Evolutionary conservation across 2,888 invertebrate genomes (phyloP).

Genomic region (Eupithecia inturbata): DNA sequence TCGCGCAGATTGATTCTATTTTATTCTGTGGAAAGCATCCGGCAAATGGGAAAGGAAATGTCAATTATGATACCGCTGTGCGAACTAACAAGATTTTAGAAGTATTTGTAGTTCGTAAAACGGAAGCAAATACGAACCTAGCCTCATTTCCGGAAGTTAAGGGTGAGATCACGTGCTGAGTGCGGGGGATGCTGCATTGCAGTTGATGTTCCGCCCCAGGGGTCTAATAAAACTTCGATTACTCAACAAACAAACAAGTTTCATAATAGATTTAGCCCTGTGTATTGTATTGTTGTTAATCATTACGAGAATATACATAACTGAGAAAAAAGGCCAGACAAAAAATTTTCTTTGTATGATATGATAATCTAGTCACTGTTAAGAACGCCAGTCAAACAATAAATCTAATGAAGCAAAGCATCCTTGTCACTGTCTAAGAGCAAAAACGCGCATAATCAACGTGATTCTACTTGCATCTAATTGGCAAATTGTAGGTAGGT

Average conservation of each 20-base stretch:
- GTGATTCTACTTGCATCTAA: background rate
- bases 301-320: background rate
- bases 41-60: slow-evolving; percentile 8
- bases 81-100: slow-evolving; percentile 37
- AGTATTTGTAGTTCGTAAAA: slow-evolving; percentile 16
- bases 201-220: slow-evolving; percentile 28
- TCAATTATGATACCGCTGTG: slow-evolving; percentile 36
- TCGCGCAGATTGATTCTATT: background rate
- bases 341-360: slow-evolving; percentile 2
- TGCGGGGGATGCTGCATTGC: slow-evolving; percentile 11
- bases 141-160: slow-evolving; percentile 39
- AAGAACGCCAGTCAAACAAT: background rate
- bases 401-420: background rate
- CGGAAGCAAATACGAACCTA: slow-evolving; percentile 11
- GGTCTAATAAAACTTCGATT: slow-evolving; percentile 26
- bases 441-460: background rate
- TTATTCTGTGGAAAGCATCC: background rate
- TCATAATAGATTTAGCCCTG: background rate
- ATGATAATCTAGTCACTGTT: background rate
- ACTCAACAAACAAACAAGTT: slow-evolving; percentile 20
- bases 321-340: background rate
- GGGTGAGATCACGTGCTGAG: slow-evolving; percentile 1
- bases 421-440: background rate
- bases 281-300: background rate
- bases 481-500: background rate